Evolutionary conservation across 2,888 invertebrate species (phyloP), one percentile per base, ranked within the genome.

Genomic region (Craniophora ligustri): DNA sequence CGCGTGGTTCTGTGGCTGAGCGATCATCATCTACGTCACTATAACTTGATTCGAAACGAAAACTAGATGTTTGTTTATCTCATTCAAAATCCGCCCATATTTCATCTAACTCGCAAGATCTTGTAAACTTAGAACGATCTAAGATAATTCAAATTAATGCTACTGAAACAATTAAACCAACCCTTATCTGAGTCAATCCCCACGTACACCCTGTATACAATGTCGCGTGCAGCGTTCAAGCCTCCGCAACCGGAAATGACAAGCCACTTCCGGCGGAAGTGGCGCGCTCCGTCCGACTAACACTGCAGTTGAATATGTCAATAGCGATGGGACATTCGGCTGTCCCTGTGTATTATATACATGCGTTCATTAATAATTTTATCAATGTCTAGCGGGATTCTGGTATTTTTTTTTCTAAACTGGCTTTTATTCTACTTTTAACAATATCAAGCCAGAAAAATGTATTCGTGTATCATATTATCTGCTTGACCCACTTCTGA

Each of bases 221-320:
- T 62, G 72, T 75, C 62, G 65, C 55, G 58, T 73, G 70, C 62
- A 71, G 41, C 68, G 68, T 67, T 36, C 67, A 70, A 67, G 67
- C 71, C 72, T 67, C 56, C 71, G 49, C 66, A 72, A 51, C 53
- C 51, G 75, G 72, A 65, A 67, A 61, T 40, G 81, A 76, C 78
- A 62, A 65, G 72, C 81, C 82, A 75, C 81, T 55, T 84, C 85
- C 86, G 75, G 48, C 79, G 86, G 88, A 87, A 66, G 79, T 74
- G 70, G 77, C 64, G 56, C 46, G 59, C 42, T 48, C 38, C 61
- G 67, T 50, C 54, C 51, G 31, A 50, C 53, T 49, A 57, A 65
- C 71, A 67, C 61, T 62, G 66, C 58, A 48, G 67, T 59, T 71
- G 74, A 70, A 71, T 69, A 70, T 63, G 69, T 69, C 75, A 74